Base-by-base conservation (phyloP, 2,113 vertebrate species). In the Gavia stellata region DNA sequence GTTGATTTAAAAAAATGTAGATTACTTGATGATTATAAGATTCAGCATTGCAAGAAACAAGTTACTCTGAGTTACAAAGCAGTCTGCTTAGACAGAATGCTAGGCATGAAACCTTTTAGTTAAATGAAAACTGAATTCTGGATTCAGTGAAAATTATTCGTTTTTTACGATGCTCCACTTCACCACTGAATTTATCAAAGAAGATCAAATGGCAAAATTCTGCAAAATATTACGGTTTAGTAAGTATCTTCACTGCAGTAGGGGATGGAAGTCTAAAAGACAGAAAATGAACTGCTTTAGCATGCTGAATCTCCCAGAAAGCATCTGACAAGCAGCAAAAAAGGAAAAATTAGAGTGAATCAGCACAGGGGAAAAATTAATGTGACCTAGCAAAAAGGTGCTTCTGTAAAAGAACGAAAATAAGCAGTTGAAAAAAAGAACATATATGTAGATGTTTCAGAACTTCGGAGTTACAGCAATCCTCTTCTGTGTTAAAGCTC, bases 121-220 rank as follows among this genome's bases (percentile, higher is more conserved):
- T 86, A 71, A 62, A 90, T 53, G 36, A 81, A 70, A 33, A 73
- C 19, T 47, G 59, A 66, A 44, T 96, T 95, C 80, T 66, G 28
- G 50, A 88, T 94, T 95, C 73, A 86, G 66, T 91, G 49, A 94
- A 97, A 94, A 97, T 91, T 94, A 93, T 44, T 97, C 70, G 15
- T 8, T 88, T 94, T 92, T 89, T 93, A 89, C 4, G 3, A 62
- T 71, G 33, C 31, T 95, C 14, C 34, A 59, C 8, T 92, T 82
- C 67, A 81, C 61, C 71, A 94, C 86, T 84, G 70, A 94, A 86
- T 72, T 89, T 90, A 71, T 75, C 63, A 55, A 63, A 78, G 80
- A 70, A 45, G 70, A 91, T 94, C 79, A 91, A 94, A 62, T 86
- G 56, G 86, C 52, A 95, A 96, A 95, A 80, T 68, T 80, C 42